phyloP scores from a whole-genome alignment of 2,797 vertebrate genomes.

The Galago senegalensis region DNA sequence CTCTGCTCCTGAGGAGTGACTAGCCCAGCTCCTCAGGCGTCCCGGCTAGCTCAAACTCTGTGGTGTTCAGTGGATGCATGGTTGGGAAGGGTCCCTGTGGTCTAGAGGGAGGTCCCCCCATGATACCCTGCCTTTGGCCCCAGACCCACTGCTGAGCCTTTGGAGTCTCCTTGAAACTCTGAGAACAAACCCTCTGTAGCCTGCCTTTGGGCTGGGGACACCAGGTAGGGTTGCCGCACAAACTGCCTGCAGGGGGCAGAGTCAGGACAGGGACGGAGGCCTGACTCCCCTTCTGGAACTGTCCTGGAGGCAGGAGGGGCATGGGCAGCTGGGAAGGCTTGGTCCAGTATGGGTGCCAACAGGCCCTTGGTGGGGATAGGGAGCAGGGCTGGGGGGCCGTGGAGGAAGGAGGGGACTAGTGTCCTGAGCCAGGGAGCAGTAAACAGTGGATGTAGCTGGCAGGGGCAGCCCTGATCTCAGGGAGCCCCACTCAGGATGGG shows the following conservation, averaged over 20 bases:
- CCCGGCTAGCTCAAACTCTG: background rate
- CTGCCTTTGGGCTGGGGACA: background rate
- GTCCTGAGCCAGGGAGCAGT: background rate
- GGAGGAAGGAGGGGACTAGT: background rate
- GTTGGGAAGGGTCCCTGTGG: background rate
- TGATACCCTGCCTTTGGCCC: rapidly evolving
- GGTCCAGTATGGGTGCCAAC: rapidly evolving
- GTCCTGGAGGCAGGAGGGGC: background rate
- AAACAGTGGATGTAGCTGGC: background rate
- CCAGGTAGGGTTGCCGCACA: background rate
- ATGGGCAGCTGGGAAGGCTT: background rate
- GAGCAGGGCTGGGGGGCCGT: background rate
- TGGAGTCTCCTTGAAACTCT: rapidly evolving
- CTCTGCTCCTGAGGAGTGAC: no score
- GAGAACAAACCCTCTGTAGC: background rate
- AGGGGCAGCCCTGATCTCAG: no score
- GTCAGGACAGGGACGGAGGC: background rate
- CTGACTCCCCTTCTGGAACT: background rate
- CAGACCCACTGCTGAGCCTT: rapidly evolving
- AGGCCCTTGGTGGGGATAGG: background rate
- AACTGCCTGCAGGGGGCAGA: constrained; percentile 71
- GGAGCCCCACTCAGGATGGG: background rate
- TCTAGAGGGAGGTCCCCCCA: background rate
- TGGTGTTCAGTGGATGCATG: background rate
- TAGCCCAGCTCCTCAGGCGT: background rate